Percentiles rank a stretch among this genome's conserved stretches.
These are phyloP conservation scores for human (Homo sapiens) DNA, from an alignment of 2,113 vertebrate species.

Conservation along the genomic window GRCh38 chr21:16521501-16522000, in stretches of 20 bases:
- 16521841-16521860: too few species aligned
- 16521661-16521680: neutral
- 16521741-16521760: too few species aligned
- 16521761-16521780: too few species aligned
- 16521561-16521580: neutral
- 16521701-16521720: too few species aligned
- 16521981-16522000: neutral
- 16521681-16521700: neutral
- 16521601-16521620: neutral
- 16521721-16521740: too few species aligned
- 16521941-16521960: neutral
- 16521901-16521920: neutral
- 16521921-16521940: neutral
- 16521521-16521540: neutral
- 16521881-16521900: neutral
- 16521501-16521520: neutral
- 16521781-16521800: too few species aligned
- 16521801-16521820: too few species aligned
- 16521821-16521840: too few species aligned
- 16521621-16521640: neutral
- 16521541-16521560: neutral
- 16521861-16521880: neutral
- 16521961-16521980: neutral
- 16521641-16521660: neutral
- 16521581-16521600: neutral